Conservation (phyloP, 23 tunicate genomes). For the Diplosoma virens region DNA sequence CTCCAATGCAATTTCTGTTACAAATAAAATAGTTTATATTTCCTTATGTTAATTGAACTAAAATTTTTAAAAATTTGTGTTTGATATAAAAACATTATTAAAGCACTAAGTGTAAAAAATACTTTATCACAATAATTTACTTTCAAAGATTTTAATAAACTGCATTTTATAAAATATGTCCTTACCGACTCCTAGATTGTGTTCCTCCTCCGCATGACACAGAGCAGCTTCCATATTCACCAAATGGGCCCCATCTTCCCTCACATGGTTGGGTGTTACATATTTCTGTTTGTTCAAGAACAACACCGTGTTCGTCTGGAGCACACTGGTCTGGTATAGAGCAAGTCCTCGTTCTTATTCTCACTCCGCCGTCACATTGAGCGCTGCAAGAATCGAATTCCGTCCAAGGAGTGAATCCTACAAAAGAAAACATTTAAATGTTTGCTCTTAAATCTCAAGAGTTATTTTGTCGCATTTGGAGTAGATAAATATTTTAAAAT, state of each 20-base stretch:
- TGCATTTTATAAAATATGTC: too few relatives aligned
- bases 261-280: slow-evolving; percentile 33
- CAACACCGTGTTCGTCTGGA: slow-evolving; percentile 29
- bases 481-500: too few relatives aligned
- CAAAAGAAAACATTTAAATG: not conserved
- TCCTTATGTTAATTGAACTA: not conserved
- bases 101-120: not conserved
- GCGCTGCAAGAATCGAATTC: not conserved
- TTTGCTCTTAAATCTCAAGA: too few relatives aligned
- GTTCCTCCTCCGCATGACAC: slow-evolving; percentile 31
- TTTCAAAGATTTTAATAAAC: too few relatives aligned
- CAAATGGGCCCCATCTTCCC: slow-evolving; percentile 29
- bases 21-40: not conserved
- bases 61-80: not conserved
- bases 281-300: not conserved
- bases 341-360: slow-evolving; percentile 18
- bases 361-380: slow-evolving; percentile 10
- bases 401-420: not conserved
- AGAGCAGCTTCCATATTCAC: not conserved
- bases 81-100: not conserved
- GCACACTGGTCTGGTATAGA: not conserved
- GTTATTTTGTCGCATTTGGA: too few relatives aligned
- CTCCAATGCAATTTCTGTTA: slow-evolving; percentile 8
- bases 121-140: too few relatives aligned
- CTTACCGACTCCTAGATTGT: not conserved